Conservation (phyloP, 2,888 invertebrate genomes). For the Cephus sareptanus region DNA sequence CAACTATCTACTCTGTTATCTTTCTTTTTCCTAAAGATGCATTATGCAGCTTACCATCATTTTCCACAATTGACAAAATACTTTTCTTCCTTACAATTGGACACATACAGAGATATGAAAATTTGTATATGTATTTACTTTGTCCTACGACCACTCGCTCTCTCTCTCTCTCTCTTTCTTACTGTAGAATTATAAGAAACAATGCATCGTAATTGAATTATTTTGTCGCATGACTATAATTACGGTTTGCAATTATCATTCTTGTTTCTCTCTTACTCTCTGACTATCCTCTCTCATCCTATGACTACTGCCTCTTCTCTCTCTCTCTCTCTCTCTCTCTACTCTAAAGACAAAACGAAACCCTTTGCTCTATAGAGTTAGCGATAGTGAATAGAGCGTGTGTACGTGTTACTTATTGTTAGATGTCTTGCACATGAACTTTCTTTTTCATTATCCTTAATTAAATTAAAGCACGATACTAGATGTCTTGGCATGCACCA, state of each 20-base stretch:
- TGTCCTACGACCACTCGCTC: too few relatives aligned
- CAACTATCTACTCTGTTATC: too few relatives aligned
- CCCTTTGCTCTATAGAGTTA: constrained; percentile 49
- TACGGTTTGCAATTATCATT: background rate
- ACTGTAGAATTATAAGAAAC: too few relatives aligned
- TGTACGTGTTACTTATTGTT: constrained; percentile 55
- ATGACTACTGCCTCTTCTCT: constrained; percentile 42
- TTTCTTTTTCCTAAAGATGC: too few relatives aligned
- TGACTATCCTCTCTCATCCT: constrained; percentile 23
- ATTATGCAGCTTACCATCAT: too few relatives aligned
- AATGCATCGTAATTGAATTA: too few relatives aligned
- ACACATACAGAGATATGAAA: too few relatives aligned
- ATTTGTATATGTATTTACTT: too few relatives aligned
- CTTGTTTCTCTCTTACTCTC: constrained; percentile 18
- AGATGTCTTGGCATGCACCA: constrained; percentile 65
- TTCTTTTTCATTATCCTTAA: constrained; percentile 49
- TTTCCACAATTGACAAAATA: too few relatives aligned
- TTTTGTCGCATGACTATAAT: constrained; percentile 6
- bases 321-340: constrained; percentile 24
- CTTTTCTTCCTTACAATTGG: too few relatives aligned
- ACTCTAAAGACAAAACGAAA: constrained; percentile 32
- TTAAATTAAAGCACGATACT: constrained; percentile 41
- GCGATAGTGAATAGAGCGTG: constrained; percentile 38
- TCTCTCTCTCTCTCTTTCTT: too few relatives aligned
- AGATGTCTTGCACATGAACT: constrained; percentile 63